Percentiles rank a stretch among this genome's conserved stretches.
These are phyloP conservation scores for Bradypus variegatus DNA, from an alignment of 2,797 vertebrate genomes.

Conservation along the genomic window DNA sequence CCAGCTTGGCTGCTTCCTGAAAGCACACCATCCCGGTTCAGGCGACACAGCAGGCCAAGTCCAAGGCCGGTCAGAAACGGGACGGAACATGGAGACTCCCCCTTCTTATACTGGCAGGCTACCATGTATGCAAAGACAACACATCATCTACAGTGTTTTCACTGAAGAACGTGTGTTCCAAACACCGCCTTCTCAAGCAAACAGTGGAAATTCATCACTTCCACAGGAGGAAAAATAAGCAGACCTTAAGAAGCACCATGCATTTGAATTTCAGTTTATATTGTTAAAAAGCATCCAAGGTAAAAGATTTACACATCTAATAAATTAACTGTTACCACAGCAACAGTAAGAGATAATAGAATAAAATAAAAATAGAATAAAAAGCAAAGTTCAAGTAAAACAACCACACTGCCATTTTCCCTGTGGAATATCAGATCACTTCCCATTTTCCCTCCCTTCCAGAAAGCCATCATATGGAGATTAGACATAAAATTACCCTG, in stretches of 20 bases:
- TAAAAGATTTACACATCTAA: not conserved
- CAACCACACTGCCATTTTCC: not conserved
- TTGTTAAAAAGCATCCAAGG: not conserved
- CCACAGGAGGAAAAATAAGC: not conserved
- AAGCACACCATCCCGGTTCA: not conserved
- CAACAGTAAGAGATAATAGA: not conserved
- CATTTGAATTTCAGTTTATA: not conserved
- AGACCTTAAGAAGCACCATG: not conserved
- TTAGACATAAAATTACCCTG: not conserved
- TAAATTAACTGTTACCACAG: not conserved
- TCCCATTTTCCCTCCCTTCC: not conserved
- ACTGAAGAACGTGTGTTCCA: not conserved
- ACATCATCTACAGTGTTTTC: not conserved
- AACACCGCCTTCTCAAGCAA: not conserved
- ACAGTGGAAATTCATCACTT: not conserved
- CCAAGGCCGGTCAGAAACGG: not conserved
- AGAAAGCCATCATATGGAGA: not conserved
- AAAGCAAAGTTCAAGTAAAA: not conserved
- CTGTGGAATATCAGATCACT: not conserved
- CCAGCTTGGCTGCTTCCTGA: accelerated
- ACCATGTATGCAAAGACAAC: too few relatives aligned
- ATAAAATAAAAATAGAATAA: too few relatives aligned
- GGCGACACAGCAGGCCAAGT: not conserved
- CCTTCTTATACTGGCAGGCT: not conserved
- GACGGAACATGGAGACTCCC: not conserved